Evolutionary conservation across 2,888 invertebrate species (phyloP).

Genomic region (Urechis unicinctus): DNA sequence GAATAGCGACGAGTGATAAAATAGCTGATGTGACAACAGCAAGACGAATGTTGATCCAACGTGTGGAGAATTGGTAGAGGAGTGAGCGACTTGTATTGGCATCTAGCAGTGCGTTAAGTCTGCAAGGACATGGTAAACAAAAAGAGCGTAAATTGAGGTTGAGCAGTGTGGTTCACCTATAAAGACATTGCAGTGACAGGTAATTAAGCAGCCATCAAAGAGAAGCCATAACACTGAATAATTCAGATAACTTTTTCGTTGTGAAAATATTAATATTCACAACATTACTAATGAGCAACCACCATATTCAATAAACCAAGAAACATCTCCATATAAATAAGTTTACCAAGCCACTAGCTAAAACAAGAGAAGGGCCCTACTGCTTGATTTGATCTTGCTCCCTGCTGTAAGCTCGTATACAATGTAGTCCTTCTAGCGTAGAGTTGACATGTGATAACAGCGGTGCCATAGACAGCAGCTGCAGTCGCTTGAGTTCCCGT

Average conservation of each 20-base stretch:
- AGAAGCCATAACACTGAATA: background rate
- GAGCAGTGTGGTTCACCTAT: too few relatives aligned
- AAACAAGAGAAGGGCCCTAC: background rate
- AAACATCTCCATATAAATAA: too few relatives aligned
- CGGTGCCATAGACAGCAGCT: background rate
- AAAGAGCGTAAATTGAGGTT: too few relatives aligned
- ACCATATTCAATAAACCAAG: too few relatives aligned
- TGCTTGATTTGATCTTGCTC: background rate
- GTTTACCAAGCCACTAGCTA: too few relatives aligned
- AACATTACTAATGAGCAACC: too few relatives aligned
- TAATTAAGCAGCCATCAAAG: too few relatives aligned
- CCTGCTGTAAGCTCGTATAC: background rate
- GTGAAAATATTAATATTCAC: too few relatives aligned
- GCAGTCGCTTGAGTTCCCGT: background rate
- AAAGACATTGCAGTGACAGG: too few relatives aligned
- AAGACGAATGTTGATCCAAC: constrained; percentile 4
- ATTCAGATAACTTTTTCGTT: too few relatives aligned
- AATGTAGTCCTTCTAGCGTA: background rate
- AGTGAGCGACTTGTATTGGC: background rate
- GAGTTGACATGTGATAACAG: background rate
- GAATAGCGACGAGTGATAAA: background rate
- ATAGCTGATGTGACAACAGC: background rate
- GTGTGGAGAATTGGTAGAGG: background rate
- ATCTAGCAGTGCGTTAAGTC: background rate
- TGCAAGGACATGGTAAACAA: too few relatives aligned